phyloP scores from a whole-genome alignment of 2,888 invertebrate species.

The Autographa gamma region DNA sequence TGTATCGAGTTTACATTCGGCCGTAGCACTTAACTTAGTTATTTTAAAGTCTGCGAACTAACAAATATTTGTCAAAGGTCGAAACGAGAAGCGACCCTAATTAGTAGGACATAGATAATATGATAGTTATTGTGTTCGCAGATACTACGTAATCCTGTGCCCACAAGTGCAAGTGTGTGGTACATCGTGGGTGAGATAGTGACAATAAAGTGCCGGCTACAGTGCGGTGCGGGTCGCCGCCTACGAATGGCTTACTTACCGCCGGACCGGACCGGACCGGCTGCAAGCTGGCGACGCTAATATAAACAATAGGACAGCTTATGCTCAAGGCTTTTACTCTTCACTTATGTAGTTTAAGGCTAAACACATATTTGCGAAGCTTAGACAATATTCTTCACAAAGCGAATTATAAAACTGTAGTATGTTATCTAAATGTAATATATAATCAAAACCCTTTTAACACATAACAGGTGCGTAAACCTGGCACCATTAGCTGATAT shows the following conservation, averaged over 20 bases:
- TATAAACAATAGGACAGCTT: not conserved
- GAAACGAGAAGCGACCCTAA: not conserved
- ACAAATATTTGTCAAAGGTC: not conserved
- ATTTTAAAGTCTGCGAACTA: not conserved
- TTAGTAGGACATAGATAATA: not conserved
- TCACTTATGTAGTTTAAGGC: no score
- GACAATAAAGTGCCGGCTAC: conserved; percentile 17
- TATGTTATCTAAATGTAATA: no score
- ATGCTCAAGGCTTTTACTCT: not conserved
- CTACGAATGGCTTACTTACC: conserved; percentile 37
- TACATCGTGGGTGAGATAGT: conserved; percentile 10
- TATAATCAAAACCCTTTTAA: no score
- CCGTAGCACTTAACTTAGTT: not conserved
- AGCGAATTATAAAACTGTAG: no score
- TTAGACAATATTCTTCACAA: no score
- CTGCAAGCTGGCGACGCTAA: not conserved
- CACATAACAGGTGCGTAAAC: no score
- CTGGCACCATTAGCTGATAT: no score
- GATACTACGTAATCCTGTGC: not conserved
- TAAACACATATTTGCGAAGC: no score
- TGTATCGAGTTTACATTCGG: conserved; percentile 10
- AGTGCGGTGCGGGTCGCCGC: conserved; percentile 21
- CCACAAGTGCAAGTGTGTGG: conserved; percentile 9
- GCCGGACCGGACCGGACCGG: conserved; percentile 12
- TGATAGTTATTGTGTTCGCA: not conserved